Percentiles rank a stretch among this genome's conserved stretches.
These are phyloP conservation scores for Psittacula cyanocephala DNA, from an alignment of 2,113 vertebrate genomes.

Conservation along the genomic window DNA sequence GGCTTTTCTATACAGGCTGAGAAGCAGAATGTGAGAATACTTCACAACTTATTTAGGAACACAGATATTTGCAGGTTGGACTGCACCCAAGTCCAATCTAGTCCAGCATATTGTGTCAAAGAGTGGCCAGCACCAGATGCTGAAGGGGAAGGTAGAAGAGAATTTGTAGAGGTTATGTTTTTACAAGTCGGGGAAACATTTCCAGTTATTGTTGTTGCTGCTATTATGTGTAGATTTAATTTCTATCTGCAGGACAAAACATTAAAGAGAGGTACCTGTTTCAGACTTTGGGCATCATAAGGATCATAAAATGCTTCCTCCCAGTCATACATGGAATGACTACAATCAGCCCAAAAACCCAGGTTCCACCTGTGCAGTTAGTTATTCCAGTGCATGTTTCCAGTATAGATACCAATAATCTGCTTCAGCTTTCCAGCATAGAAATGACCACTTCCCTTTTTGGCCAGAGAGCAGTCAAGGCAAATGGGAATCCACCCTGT, in stretches of 20 bases:
- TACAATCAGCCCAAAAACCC: neutral
- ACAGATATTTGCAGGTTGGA: neutral
- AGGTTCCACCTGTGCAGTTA: neutral
- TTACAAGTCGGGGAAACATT: neutral
- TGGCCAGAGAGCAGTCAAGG: neutral
- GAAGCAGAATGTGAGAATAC: constrained; percentile 16
- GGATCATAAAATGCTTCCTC: neutral
- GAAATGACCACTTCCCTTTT: neutral
- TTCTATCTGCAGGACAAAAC: neutral
- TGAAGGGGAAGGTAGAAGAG: neutral
- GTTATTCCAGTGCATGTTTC: neutral
- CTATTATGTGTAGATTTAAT: neutral
- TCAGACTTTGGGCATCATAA: neutral
- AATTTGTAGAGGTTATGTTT: neutral
- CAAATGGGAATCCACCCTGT: neutral
- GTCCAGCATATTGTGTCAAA: neutral
- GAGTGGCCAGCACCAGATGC: neutral
- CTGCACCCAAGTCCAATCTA: neutral
- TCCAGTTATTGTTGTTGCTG: neutral
- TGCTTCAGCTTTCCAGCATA: neutral
- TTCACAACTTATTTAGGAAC: neutral
- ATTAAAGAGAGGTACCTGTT: neutral
- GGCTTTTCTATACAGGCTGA: neutral
- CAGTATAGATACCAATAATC: neutral
- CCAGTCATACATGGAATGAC: neutral